Evolutionary conservation across 2,113 vertebrate species (phyloP).

Genomic region (Dromaius novaehollandiae): DNA sequence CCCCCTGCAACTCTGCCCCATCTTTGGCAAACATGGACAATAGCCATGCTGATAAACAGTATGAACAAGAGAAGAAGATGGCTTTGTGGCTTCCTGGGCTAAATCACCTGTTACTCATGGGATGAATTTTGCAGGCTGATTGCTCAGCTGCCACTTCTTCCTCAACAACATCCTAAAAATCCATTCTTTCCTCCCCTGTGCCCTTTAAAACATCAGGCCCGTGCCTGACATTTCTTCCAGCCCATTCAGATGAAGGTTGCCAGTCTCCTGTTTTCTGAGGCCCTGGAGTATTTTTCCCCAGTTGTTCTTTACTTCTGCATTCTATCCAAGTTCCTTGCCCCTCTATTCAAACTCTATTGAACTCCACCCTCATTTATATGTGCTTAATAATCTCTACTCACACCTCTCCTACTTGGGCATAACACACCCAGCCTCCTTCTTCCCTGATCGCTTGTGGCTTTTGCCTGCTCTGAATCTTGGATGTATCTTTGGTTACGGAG

Average conservation of each 20-base stretch:
- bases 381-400: not conserved
- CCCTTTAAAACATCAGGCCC: not conserved
- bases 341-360: not conserved
- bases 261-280: not conserved
- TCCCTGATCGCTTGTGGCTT: not conserved
- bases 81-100: not conserved
- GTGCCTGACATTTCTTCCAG: not conserved
- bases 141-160: not conserved
- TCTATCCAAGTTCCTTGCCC: not conserved
- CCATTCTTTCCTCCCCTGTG: not conserved
- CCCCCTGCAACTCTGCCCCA: not conserved
- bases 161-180: not conserved
- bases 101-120: not conserved
- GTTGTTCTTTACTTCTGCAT: not conserved
- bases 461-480: not conserved
- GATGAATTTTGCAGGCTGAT: not conserved
- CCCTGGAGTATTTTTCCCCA: not conserved
- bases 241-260: too few species aligned
- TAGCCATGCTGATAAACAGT: not conserved
- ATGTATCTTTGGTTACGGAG: not conserved
- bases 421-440: not conserved
- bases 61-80: not conserved
- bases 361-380: not conserved
- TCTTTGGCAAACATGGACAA: not conserved
- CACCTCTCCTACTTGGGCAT: too few species aligned